A percentile compares a stretch with the other conserved stretches of the same genome.
These are phyloP conservation scores for Holacanthus passer DNA, from an alignment of 2,113 vertebrate species.

Conservation along the genomic window DNA sequence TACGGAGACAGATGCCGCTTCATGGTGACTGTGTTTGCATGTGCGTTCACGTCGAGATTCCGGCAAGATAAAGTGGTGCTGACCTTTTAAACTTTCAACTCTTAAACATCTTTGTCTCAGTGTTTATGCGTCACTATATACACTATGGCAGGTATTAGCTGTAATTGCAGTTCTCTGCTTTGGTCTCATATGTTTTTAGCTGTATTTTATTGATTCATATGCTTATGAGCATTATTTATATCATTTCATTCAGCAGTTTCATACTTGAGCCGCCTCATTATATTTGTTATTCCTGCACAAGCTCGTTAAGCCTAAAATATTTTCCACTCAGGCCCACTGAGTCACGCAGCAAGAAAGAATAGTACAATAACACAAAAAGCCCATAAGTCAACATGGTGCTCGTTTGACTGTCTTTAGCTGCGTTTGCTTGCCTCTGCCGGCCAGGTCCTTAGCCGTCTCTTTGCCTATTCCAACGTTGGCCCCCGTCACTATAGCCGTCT, in stretches of 20 bases:
- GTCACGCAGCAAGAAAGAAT: conserved; percentile 9
- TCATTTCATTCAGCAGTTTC: neutral
- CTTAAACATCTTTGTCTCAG: neutral
- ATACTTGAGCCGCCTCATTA: conserved; percentile 15
- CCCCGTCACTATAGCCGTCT: conserved; percentile 82
- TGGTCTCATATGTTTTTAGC: neutral
- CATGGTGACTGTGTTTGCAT: neutral
- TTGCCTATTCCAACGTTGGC: conserved; percentile 85
- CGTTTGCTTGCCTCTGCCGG: conserved; percentile 76
- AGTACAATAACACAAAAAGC: neutral
- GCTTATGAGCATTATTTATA: neutral
- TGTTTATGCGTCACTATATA: neutral
- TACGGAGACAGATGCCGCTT: conserved; percentile 29
- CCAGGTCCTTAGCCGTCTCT: conserved; percentile 82
- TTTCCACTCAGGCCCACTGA: conserved; percentile 14
- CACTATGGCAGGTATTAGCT: neutral
- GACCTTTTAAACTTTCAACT: conserved; percentile 10
- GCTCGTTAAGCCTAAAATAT: neutral
- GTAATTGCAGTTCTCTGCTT: neutral
- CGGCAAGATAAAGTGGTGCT: neutral
- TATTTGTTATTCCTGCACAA: neutral
- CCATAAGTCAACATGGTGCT: neutral
- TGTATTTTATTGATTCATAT: neutral
- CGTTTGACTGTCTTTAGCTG: neutral
- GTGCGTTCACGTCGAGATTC: conserved; percentile 19